Evolutionary conservation across 2,113 vertebrate species (phyloP).

Genomic region (Prinia subflava): DNA sequence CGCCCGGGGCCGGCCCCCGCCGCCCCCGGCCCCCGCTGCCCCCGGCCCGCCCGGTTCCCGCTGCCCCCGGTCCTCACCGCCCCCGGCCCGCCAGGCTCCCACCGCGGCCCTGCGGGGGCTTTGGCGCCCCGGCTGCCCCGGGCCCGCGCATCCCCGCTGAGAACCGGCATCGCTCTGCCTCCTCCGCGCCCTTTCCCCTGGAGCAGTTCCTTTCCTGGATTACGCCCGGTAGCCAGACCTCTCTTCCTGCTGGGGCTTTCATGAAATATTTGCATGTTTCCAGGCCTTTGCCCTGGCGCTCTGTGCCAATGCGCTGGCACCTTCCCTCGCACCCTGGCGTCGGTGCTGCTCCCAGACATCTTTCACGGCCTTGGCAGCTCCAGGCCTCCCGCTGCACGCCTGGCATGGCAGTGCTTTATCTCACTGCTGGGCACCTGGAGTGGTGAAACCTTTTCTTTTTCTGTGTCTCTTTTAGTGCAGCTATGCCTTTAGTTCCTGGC

Average conservation of each 20-base stretch:
- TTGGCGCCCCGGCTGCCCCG: background rate
- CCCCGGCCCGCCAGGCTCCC: no score
- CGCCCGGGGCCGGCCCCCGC: background rate
- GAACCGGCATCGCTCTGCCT: background rate
- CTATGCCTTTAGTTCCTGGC: background rate
- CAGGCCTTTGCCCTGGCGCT: background rate
- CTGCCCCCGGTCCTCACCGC: no score
- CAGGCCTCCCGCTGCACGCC: background rate
- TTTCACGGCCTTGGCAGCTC: background rate
- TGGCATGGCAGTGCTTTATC: background rate
- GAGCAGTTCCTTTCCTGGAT: background rate
- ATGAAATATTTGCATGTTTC: rapidly evolving
- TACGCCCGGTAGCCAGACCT: background rate
- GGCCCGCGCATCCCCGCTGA: no score
- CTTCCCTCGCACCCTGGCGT: background rate
- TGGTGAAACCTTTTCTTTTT: rapidly evolving
- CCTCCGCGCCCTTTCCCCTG: background rate
- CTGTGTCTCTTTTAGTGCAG: background rate
- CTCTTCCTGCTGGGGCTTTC: background rate
- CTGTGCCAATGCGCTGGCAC: background rate
- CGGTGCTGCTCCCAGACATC: background rate
- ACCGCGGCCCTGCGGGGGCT: background rate
- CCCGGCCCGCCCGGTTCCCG: no score
- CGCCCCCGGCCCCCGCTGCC: no score
- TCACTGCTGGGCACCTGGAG: background rate